These are phyloP conservation scores for Dasyurus viverrinus DNA, from an alignment of 2,113 vertebrate species.

Conservation along the genomic window DNA sequence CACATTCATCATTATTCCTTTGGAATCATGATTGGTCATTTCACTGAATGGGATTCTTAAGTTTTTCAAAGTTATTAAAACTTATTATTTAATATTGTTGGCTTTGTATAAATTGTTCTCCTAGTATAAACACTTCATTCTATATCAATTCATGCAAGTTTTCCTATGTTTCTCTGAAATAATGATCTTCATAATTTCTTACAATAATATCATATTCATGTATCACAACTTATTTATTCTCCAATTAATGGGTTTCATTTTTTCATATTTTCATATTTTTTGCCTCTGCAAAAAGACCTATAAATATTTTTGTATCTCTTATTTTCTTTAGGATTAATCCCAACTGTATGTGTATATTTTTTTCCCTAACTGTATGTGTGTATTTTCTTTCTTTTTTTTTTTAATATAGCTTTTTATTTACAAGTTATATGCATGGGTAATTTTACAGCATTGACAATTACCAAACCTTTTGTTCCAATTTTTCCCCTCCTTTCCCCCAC, in stretches of 20 bases:
- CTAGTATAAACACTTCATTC: background rate
- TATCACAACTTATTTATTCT: no score
- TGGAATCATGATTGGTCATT: background rate
- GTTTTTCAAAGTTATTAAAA: background rate
- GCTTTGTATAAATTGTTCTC: background rate
- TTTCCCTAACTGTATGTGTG: background rate
- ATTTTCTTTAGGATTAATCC: background rate
- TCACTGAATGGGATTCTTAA: background rate
- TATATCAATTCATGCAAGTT: background rate
- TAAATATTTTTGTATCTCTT: background rate
- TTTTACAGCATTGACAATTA: no score
- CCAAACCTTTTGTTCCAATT: no score
- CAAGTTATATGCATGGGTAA: no score
- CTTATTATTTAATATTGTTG: background rate
- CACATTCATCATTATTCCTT: background rate
- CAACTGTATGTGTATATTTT: no score
- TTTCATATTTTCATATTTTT: background rate
- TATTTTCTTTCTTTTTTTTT: no score
- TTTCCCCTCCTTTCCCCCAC: no score
- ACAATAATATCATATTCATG: background rate
- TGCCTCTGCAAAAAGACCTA: background rate
- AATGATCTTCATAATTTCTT: background rate
- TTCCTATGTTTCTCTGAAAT: background rate
- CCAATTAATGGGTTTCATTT: background rate
- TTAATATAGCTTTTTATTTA: no score